Evolutionary conservation across 2,797 vertebrate species (phyloP), one percentile per base, ranked within the genome.

Genomic region (Chloroceryle inda): DNA sequence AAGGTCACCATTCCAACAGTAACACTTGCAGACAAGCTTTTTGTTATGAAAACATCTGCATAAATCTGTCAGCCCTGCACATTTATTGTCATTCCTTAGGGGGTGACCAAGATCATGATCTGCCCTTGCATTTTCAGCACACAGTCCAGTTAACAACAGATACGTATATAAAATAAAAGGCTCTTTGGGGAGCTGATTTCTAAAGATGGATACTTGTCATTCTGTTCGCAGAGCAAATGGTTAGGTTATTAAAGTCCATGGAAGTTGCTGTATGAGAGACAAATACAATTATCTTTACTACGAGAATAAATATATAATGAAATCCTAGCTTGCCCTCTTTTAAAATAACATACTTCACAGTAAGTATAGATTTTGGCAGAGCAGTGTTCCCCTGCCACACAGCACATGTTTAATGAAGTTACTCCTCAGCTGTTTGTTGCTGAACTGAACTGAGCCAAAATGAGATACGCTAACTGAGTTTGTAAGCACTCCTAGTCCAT

Each of bases 341-440:
- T 31, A 94, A 95, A 94, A 76, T 72, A 89, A 80, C 67, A 50
- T 45, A 58, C 38, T 79, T 69, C 61, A 75, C 40, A 68, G 1
- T 76, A 63, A 92, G 26, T 42, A 93, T 13, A 73, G 85, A 71
- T 88, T 88, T 82, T 91, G 93, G 93, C 94, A 96, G 81, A 92
- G 85, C 71, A 82, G 13, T 3, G 18, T 52, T 89, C 59, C 71
- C 66, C 50, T 79, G 86, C 74, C 87, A 91, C 87, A 79, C 67
- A 92, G 85, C 72, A 83, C 87, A 87, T 47, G 31, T 61, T 88
- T 95, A 94, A 91, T 92, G 87, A 85, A 91, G 87, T 91, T 88
- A 50, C 64, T 89, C 82, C 82, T 96, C 88, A 85, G 91, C 88
- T 79, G 62, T 69, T 77, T 76, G 82, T 61, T 74, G 72, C 78